Conservation (phyloP, 2,113 vertebrate species). For the Callorhinus ursinus region DNA sequence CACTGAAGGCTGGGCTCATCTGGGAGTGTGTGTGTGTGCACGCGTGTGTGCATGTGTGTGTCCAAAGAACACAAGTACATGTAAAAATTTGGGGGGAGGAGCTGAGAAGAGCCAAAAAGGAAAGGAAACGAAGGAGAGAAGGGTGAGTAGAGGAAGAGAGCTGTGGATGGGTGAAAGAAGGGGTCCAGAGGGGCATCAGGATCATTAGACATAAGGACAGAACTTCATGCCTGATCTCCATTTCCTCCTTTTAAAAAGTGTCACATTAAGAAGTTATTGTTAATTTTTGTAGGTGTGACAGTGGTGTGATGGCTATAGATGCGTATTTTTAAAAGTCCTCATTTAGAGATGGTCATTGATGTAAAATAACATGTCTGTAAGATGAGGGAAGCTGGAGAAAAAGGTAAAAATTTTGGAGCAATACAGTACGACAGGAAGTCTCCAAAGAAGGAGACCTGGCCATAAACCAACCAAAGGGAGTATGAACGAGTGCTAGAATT, state of each 20-base stretch:
- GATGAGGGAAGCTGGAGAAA: not conserved
- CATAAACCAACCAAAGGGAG: not conserved
- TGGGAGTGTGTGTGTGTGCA: too few relatives aligned
- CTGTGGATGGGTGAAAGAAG: not conserved
- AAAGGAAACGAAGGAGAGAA: not conserved
- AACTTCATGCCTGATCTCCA: not conserved
- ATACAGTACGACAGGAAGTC: not conserved
- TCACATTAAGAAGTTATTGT: not conserved
- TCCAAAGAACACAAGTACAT: not conserved
- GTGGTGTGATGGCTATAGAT: not conserved
- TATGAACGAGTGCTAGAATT: not conserved
- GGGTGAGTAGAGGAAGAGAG: not conserved
- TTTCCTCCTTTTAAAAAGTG: not conserved
- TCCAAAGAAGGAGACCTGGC: not conserved
- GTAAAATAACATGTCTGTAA: not conserved
- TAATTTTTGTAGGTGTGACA: not conserved
- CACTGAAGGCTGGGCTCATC: not conserved
- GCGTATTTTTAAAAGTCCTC: not conserved
- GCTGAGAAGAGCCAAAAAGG: not conserved
- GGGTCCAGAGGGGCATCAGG: not conserved
- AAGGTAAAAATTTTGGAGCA: constrained; percentile 4
- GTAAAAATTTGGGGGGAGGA: not conserved
- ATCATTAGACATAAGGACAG: not conserved
- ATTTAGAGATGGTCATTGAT: not conserved
- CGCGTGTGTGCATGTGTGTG: not conserved